Evolutionary conservation across 2,113 vertebrate species (phyloP).

Genomic region (Caranx ignobilis): DNA sequence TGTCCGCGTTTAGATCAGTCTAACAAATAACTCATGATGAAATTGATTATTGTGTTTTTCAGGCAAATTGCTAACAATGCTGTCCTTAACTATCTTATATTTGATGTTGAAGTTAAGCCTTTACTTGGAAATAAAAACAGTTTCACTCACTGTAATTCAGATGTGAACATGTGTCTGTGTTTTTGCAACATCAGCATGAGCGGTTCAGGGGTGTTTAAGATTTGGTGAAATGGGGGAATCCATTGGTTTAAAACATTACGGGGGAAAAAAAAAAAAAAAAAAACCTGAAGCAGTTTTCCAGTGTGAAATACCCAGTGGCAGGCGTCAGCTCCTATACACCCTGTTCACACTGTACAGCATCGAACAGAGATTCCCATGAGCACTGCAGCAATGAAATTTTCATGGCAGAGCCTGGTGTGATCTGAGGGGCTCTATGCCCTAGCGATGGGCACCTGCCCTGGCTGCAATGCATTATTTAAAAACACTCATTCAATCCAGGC

Average conservation of each 20-base stretch:
- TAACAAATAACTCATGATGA: too few species aligned
- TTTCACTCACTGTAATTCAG: not conserved
- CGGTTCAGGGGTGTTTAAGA: not conserved
- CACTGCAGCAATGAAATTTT: slow-evolving; percentile 75
- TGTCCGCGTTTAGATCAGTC: too few species aligned
- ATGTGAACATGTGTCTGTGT: not conserved
- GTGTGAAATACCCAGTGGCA: slow-evolving; percentile 60
- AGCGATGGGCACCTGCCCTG: slow-evolving; percentile 75
- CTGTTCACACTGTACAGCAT: slow-evolving; percentile 44
- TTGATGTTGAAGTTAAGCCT: too few species aligned
- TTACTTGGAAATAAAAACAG: too few species aligned
- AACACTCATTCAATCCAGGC: slow-evolving; percentile 79
- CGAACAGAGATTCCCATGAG: slow-evolving; percentile 70
- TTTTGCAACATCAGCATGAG: slow-evolving; percentile 7
- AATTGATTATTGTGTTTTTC: too few species aligned
- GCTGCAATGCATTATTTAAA: slow-evolving; percentile 81
- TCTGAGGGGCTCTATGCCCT: slow-evolving; percentile 76
- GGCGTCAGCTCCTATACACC: slow-evolving; percentile 49
- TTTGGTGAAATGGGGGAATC: slow-evolving; percentile 18
- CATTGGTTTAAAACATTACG: slow-evolving; percentile 35
- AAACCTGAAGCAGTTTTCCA: slow-evolving; percentile 3
- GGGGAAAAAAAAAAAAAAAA: not conserved
- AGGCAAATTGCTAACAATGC: too few species aligned
- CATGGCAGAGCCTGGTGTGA: slow-evolving; percentile 72
- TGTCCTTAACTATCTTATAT: too few species aligned